Conservation (phyloP, 2,797 vertebrate species). For the Lagodon rhomboides region DNA sequence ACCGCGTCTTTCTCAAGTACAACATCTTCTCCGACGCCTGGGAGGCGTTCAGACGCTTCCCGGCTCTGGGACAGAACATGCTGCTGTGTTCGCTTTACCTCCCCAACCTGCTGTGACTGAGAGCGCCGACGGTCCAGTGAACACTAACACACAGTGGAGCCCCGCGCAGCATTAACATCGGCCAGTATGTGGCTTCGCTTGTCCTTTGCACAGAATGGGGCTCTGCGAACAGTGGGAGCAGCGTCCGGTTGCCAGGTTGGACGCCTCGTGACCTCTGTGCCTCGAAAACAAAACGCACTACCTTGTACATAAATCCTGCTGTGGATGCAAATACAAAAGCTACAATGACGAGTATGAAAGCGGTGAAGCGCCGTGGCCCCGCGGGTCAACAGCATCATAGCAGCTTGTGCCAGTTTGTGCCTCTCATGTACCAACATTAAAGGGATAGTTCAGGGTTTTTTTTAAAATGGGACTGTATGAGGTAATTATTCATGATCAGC, state of each 20-base stretch:
- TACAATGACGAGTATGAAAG: slow-evolving; percentile 32
- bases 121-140: background rate
- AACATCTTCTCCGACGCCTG: slow-evolving; percentile 93
- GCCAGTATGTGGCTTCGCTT: slow-evolving; percentile 38
- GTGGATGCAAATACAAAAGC: slow-evolving; percentile 57
- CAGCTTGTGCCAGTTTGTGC: slow-evolving; percentile 29
- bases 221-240: slow-evolving; percentile 38
- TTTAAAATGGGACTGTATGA: too few relatives aligned
- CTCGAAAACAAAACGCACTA: slow-evolving; percentile 49
- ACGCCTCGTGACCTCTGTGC: slow-evolving; percentile 55
- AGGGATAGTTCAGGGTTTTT: too few relatives aligned
- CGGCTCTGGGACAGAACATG: slow-evolving; percentile 93
- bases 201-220: slow-evolving; percentile 39
- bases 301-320: slow-evolving; percentile 42
- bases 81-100: slow-evolving; percentile 95
- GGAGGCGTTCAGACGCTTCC: slow-evolving; percentile 93
- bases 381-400: slow-evolving; percentile 29
- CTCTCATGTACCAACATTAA: slow-evolving; percentile 16
- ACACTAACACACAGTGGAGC: slow-evolving; percentile 11
- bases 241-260: slow-evolving; percentile 38
- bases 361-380: slow-evolving; percentile 20
- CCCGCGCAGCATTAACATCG: slow-evolving; percentile 1
- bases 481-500: too few relatives aligned
- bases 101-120: slow-evolving; percentile 81
- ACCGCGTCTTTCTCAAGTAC: slow-evolving; percentile 95